Evolutionary conservation across 2,888 invertebrate species (phyloP), one percentile per base, ranked within the genome.

Genomic region (Reticulitermes lucifugus): DNA sequence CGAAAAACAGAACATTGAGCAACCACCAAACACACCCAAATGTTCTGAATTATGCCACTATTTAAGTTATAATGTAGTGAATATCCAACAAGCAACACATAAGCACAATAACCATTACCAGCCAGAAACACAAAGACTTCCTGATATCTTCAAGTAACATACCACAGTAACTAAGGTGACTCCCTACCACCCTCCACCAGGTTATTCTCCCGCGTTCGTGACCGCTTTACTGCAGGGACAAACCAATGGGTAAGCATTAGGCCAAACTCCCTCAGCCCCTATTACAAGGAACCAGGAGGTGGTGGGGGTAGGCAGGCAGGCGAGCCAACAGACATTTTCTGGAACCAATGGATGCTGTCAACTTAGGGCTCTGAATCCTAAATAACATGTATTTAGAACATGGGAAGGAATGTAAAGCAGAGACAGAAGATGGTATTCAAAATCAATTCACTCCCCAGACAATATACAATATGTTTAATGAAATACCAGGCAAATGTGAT

Each of bases 151-250:
- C 77, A 73, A 59, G 83, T 73, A 77, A 84, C 84, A 43, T 84
- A 84, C 84, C 84, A 84, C 81, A 59, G 73, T 73, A 65, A 75
- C 84, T 84, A 89, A 88, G 93, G 92, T 88, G 93, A 92, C 88
- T 91, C 91, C 90, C 92, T 92, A 91, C 92, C 92, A 91, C 93
- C 93, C 90, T 92, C 91, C 89, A 93, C 92, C 90, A 93, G 93
- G 88, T 90, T 90, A 92, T 94, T 94, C 91, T 96, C 95, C 91
- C 96, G 93, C 89, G 95, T 96, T 90, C 95, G 93, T 90, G 95
- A 95, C 91, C 95, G 93, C 92, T 96, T 96, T 92, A 95, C 95
- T 95, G 84, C 55, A 81, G 85, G 85, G 84, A 84, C 41, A 86
- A 70, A 83, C 83, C 71, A 85, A 82, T 51, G 70, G 51, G 46